Base-by-base conservation (phyloP, 2,113 vertebrate genomes). In the Rousettus leschenaultii region DNA sequence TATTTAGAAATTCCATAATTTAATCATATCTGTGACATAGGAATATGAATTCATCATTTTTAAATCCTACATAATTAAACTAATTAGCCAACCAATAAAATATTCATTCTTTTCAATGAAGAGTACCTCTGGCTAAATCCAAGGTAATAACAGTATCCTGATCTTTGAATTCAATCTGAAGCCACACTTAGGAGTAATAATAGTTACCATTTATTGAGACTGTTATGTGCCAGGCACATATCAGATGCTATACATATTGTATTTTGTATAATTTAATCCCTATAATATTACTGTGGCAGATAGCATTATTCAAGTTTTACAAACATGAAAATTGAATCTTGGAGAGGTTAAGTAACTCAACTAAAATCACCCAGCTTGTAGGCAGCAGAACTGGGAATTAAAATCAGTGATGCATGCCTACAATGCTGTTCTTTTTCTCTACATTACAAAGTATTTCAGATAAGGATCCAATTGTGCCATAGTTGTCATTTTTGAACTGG, bases 121-220 rank as follows among this genome's bases (percentile, higher is more conserved):
- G 26, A 96, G 24, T 26, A 74, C 2, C 48, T 95, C 18, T 89
- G n/a, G 12, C 7, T 93, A 28, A 63, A 61, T 70, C 28, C 21
- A 94, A 79, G 9, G 28, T 93, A 65, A 22, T 63, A 91, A 33
- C 22, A 88, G 59, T 57, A 89, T 83, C 68, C 35, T 86, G 16
- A 55, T 80, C 53, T 53, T 80, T 89, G 40, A 73, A 57, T 86
- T 95, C 26, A 91, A 90, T 91, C 80, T 73, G 45, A 94, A 94
- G 53, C 43, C 21, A 85, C 24, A 51, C 0, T 59, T 22, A 63
- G 12, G 77, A 57, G 15, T 51, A 73, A 55, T 79, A 89, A 35
- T n/a, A n/a, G 8, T 59, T 53, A n/a, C 5, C 30, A 92, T 28
- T 71, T 92, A 87, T 75, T 80, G 45, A 79, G 43, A 65, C 40